Base-by-base conservation (phyloP, 1,140 invertebrate species). In the Drosophila lowei region DNA sequence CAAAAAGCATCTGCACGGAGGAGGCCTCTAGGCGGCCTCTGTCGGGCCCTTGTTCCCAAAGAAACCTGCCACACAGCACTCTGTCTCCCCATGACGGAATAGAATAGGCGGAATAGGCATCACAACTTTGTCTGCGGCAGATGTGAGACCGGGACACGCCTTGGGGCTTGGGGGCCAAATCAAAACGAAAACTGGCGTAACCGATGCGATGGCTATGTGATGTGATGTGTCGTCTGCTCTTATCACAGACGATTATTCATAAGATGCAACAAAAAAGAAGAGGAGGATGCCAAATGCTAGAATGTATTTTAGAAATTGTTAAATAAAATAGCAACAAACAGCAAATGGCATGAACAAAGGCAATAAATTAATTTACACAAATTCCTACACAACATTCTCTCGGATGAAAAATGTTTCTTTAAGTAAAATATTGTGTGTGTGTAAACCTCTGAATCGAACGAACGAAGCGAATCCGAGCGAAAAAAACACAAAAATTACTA, bases 291-390 rank as follows among this genome's bases (percentile, higher is more conserved):
- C 3, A 58, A 34, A 58, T 34, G 34, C 23, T 34, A 68, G 63
- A 74, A 75, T 66, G 62, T 34, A 30, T 64, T 72, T 43, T 30
- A 57, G 57, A 64, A 63, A 38, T 38, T 38, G 11, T 68, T 48
- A 34, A 49, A 68, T 38, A 61, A 61, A 68, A 74, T 60, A 68
- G 34, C 48, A 65, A 59, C 55, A 77, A 67, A 81, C 77, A 38
- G 61, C 38, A 63, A 81, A 49, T 78, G 49, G 58, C 80, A 72
- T 77, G 80, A 66, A 63, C 64, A 68, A 77, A 78, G 55, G 52
- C 66, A 66, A 85, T 85, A 86, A 85, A 85, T 85, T 85, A 81
- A 86, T 85, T 78, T 86, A 63, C 48, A 86, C 57, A 88, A 81
- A 85, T 85, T 86, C 83, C 48, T 38, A 5, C 34, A 38, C 65